These are phyloP conservation scores for Uropetala carovei DNA, from an alignment of 2,888 invertebrate species.

Conservation along the genomic window DNA sequence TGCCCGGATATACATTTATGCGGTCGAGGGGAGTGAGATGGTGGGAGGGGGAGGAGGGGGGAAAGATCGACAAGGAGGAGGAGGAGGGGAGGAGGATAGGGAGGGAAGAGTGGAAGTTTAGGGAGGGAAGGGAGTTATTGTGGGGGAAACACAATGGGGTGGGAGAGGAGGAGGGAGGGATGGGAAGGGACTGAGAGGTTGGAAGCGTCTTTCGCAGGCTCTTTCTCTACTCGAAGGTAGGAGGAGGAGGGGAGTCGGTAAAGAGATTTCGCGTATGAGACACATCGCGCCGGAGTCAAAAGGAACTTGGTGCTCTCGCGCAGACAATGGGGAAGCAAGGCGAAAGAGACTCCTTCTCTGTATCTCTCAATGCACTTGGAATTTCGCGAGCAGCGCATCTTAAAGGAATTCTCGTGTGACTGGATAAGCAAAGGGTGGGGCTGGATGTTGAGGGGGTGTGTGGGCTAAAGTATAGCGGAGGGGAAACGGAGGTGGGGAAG, in stretches of 20 bases:
- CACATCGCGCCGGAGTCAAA: constrained; percentile 25
- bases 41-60: background rate
- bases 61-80: background rate
- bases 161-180: background rate
- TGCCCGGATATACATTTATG: constrained; percentile 29
- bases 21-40: background rate
- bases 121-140: constrained; percentile 22
- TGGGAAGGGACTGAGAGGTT: background rate
- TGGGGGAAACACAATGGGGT: background rate
- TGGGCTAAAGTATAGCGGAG: background rate
- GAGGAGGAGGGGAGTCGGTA: background rate
- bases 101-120: background rate
- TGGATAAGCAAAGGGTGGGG: constrained; percentile 28
- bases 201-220: constrained; percentile 26
- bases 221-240: background rate
- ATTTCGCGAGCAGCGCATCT: constrained; percentile 51
- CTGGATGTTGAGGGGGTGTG: background rate
- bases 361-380: constrained; percentile 40
- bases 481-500: background rate
- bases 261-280: constrained; percentile 13
- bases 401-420: constrained; percentile 39
- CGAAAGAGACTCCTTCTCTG: constrained; percentile 20
- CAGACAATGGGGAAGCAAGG: background rate
- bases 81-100: background rate
- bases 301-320: constrained; percentile 14